These are phyloP conservation scores for Lepidochitona cinerea DNA, from an alignment of 2,888 invertebrate species.

Conservation along the genomic window DNA sequence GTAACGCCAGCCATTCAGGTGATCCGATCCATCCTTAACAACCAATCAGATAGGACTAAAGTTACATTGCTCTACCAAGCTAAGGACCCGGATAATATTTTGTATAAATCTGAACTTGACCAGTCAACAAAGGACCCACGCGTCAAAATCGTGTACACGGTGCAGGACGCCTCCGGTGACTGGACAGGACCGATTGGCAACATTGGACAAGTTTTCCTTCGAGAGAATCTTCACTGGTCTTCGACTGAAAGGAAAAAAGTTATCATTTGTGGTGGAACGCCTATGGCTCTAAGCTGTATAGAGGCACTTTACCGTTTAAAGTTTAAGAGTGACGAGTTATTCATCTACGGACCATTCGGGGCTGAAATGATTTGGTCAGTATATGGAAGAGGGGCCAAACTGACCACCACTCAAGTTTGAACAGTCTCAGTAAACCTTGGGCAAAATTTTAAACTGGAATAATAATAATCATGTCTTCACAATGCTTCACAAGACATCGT, in stretches of 20 bases:
- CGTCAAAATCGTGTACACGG: background rate
- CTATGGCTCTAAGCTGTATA: background rate
- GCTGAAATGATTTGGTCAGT: background rate
- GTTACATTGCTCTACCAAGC: conserved; percentile 3
- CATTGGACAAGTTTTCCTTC: background rate
- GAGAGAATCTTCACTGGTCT: background rate
- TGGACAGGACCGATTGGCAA: background rate
- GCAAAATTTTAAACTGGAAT: no score
- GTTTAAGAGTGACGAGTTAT: background rate
- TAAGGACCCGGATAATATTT: background rate
- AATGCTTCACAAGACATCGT: no score
- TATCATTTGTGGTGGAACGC: background rate
- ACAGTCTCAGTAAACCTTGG: no score
- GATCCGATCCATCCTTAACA: background rate
- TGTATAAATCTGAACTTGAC: background rate
- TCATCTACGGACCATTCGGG: background rate
- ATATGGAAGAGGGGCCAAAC: background rate
- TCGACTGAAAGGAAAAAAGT: background rate
- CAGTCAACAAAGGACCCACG: background rate
- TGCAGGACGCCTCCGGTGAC: background rate
- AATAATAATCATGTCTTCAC: no score
- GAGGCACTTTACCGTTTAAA: background rate
- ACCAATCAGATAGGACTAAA: background rate
- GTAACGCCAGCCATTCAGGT: conserved; percentile 2
- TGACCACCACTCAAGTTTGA: no score